phyloP scores from a whole-genome alignment of 2,113 vertebrate species.

The Silurus asotus region DNA sequence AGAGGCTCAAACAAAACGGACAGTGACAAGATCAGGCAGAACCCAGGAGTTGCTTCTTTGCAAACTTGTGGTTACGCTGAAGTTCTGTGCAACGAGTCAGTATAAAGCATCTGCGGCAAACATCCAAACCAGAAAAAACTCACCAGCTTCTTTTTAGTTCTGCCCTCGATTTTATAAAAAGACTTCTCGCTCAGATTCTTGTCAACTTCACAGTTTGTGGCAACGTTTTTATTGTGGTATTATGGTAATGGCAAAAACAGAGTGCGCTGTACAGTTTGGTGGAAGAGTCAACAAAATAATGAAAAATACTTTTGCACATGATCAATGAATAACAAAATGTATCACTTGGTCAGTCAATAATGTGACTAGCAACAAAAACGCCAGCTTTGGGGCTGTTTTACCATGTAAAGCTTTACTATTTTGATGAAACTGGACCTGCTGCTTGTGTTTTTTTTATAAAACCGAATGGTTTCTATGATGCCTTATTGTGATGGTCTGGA shows the following conservation, averaged over 20 bases:
- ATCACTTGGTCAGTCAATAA: conserved; percentile 2
- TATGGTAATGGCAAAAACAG: neutral
- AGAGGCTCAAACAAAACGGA: conserved; percentile 84
- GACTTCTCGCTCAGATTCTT: conserved; percentile 49
- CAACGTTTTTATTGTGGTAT: conserved; percentile 22
- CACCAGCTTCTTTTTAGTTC: conserved; percentile 43
- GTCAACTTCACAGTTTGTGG: conserved; percentile 35
- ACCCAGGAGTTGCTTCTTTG: conserved; percentile 3
- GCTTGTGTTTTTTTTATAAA: neutral
- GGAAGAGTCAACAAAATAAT: neutral
- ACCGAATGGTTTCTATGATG: conserved; percentile 17
- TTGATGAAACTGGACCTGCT: conserved; percentile 20
- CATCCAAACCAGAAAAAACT: conserved; percentile 37
- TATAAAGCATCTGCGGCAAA: conserved; percentile 32
- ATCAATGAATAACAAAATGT: neutral
- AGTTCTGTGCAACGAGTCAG: conserved; percentile 37
- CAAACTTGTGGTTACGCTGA: conserved; percentile 23
- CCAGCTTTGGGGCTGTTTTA: conserved; percentile 1
- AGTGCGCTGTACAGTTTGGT: neutral
- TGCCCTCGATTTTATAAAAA: conserved; percentile 50
- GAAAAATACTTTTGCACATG: conserved; percentile 22
- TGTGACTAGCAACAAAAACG: neutral
- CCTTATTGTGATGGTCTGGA: conserved; percentile 27
- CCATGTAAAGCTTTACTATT: neutral
- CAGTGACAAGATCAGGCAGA: conserved; percentile 70